phyloP scores from a whole-genome alignment of 2,113 vertebrate species.

The Ophiodon elongatus region DNA sequence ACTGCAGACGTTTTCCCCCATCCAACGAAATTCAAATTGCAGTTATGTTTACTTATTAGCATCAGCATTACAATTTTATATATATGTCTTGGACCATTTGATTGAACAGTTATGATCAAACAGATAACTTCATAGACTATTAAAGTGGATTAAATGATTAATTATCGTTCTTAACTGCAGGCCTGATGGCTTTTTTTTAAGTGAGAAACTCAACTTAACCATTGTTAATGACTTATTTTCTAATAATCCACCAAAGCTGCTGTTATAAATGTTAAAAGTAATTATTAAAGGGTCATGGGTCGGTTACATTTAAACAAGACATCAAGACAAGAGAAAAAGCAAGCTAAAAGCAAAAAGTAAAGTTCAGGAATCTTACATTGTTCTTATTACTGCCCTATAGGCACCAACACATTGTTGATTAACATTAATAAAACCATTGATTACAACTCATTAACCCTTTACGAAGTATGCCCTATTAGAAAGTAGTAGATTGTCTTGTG shows the following conservation, averaged over 20 bases:
- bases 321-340: background rate
- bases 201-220: background rate
- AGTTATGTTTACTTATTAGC: background rate
- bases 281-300: background rate
- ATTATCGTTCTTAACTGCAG: background rate
- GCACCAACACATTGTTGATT: background rate
- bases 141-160: background rate
- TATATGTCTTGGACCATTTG: background rate
- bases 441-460: background rate
- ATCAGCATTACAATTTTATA: background rate
- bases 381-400: background rate
- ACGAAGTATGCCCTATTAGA: background rate
- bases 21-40: background rate
- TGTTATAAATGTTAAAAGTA: background rate
- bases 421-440: background rate
- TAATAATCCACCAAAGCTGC: background rate
- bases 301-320: background rate
- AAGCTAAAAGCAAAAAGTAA: background rate
- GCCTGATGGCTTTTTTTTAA: background rate
- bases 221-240: background rate
- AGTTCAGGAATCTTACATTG: background rate
- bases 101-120: background rate
- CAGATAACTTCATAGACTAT: background rate
- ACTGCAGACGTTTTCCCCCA: background rate
- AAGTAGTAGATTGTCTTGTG: background rate